Evolutionary conservation across 2,113 vertebrate species (phyloP), one percentile per base, ranked within the genome.

Genomic region (Hippolais icterina): DNA sequence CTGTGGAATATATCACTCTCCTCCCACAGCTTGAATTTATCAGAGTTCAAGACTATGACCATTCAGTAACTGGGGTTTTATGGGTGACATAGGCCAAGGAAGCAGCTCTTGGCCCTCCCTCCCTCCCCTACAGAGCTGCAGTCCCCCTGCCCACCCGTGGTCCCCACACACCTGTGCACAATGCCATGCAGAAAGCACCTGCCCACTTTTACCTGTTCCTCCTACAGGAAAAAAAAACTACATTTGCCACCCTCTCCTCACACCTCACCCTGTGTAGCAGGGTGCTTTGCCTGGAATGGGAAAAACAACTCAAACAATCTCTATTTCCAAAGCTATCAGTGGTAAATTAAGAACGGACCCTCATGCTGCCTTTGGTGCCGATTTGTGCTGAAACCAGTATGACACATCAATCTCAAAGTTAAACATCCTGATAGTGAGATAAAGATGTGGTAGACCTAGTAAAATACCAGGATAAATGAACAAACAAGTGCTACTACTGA

Each of bases 91-190:
- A 19, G 29, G n/a, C 24, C 39, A 83, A 85, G 50, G 46, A 80
- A 91, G 42, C 35, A 74, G 70, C 39, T 76, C 39, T 41, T 61
- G 24, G 42, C 25, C 20, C 16, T 23, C 28, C 20, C 22, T 92
- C 28, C 5, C 10, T 83, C 5, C 19, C 12, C 25, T n/a, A 10
- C 33, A 39, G 17, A 78, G 71, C 53, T 49, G 17, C 25, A 5
- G 10, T 7, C n/a, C 6, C 47, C 35, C 15, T 56, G 61, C 6
- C 31, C n/a, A 68, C 56, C 35, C 29, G 2, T 2, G 25, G 52
- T 12, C n/a, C 23, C 22, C 41, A 33, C 19, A 33, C 15, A 7
- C 2, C 28, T 5, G 9, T 18, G 22, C n/a, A 49, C 2, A 1
- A 49, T 10, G 54, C 14, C 41, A 46, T 2, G 13, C 56, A 83